Conservation (phyloP, 2,797 vertebrate genomes). For the Rhyacichthys aspro region DNA sequence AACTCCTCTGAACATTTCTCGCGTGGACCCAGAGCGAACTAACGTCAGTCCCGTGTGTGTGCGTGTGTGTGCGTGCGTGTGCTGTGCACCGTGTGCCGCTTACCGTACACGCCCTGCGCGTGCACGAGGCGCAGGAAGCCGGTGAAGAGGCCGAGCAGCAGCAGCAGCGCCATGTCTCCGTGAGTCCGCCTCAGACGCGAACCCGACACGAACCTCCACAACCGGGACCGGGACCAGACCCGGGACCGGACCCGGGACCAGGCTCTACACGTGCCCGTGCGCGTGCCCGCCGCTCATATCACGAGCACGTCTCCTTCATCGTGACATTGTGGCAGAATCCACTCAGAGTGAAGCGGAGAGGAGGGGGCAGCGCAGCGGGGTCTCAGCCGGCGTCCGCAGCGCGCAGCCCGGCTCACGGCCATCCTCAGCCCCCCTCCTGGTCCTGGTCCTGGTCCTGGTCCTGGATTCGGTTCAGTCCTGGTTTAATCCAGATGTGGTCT, state of each 20-base stretch:
- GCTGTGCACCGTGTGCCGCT: neutral
- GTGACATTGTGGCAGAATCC: conserved; percentile 7
- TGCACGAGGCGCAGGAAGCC: conserved; percentile 8
- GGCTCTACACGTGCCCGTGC: conserved; percentile 10
- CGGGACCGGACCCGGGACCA: too few relatives aligned
- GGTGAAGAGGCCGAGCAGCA: conserved; percentile 11
- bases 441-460: neutral
- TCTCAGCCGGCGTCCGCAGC: neutral
- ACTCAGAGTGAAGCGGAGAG: neutral
- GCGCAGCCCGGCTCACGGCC: too few relatives aligned
- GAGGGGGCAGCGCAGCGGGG: neutral
- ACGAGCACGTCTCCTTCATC: conserved; percentile 8
- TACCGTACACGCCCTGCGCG: conserved; percentile 15
- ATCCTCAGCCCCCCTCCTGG: neutral
- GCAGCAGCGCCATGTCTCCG: conserved; percentile 3
- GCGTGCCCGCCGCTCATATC: conserved; percentile 5
- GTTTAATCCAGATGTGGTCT: neutral
- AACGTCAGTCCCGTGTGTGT: conserved; percentile 4
- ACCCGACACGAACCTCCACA: too few relatives aligned
- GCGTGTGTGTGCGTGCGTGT: neutral
- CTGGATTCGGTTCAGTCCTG: neutral
- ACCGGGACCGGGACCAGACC: neutral
- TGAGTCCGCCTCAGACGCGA: neutral
- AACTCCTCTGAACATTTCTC: neutral
- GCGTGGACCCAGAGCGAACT: neutral